Conservation (phyloP, 1,140 invertebrate species). For the Prorops nasuta region DNA sequence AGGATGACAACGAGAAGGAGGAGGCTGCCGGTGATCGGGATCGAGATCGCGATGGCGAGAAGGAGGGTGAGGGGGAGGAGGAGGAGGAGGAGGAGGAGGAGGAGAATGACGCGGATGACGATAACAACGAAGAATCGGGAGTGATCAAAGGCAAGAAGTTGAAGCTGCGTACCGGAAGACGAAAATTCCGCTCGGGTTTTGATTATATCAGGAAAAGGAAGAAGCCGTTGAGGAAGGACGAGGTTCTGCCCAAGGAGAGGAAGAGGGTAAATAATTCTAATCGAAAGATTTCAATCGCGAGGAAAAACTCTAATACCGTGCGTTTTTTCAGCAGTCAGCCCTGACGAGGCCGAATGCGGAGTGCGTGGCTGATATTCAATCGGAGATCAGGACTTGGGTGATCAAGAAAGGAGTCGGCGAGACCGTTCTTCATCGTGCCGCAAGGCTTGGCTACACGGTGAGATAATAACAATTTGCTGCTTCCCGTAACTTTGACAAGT, state of each 20-base stretch:
- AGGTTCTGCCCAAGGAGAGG: conserved; percentile 43
- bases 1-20: too few relatives aligned
- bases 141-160: conserved; percentile 53
- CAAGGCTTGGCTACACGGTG: conserved; percentile 83
- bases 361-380: conserved; percentile 73
- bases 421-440: conserved; percentile 85
- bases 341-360: conserved; percentile 63
- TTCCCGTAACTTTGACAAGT: neutral
- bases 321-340: conserved; percentile 32
- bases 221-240: conserved; percentile 58
- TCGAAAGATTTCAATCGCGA: neutral
- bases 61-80: conserved; percentile 36
- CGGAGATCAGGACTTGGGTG: conserved; percentile 86
- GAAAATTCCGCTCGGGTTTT: conserved; percentile 75
- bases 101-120: conserved; percentile 23
- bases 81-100: conserved; percentile 46
- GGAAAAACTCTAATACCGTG: conserved; percentile 10
- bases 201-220: conserved; percentile 89
- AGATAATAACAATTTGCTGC: too few relatives aligned
- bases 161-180: conserved; percentile 58
- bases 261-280: conserved; percentile 43
- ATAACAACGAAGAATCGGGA: conserved; percentile 43
- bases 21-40: too few relatives aligned
- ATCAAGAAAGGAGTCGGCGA: conserved; percentile 92
- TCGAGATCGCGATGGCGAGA: too few relatives aligned